Evolutionary conservation across 1,140 invertebrate genomes (phyloP).

Genomic region (Lepidotrigona ventralis): DNA sequence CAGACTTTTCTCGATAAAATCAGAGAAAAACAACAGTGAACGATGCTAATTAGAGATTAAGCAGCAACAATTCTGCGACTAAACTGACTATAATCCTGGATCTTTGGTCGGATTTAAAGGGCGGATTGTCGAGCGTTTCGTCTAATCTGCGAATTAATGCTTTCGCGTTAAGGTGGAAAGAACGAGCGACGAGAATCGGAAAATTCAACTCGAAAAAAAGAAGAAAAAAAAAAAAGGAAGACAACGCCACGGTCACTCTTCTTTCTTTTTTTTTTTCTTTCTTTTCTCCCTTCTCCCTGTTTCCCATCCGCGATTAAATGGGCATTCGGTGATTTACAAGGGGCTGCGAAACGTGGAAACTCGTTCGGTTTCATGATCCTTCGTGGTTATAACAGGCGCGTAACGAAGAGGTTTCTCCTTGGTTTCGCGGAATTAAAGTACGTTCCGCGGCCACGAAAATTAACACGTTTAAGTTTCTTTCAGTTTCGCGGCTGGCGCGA

Average conservation of each 20-base stretch:
- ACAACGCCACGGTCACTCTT: neutral
- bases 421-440: neutral
- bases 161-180: neutral
- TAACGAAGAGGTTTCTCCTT: too few species aligned
- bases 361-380: neutral
- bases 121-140: constrained; percentile 41
- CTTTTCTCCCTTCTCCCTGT: neutral
- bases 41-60: constrained; percentile 61
- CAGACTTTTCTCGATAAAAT: constrained; percentile 26
- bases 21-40: neutral
- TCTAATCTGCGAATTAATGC: constrained; percentile 28
- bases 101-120: constrained; percentile 49
- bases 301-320: constrained; percentile 8
- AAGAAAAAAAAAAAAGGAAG: too few species aligned
- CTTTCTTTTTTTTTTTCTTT: neutral
- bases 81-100: constrained; percentile 53
- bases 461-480: constrained; percentile 8
- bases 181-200: constrained; percentile 3
- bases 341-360: neutral
- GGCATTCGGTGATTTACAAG: neutral
- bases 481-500: neutral
- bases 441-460: neutral
- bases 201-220: neutral
- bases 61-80: constrained; percentile 48
- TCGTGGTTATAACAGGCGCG: too few species aligned